Percentiles rank a stretch among this genome's conserved stretches.
These are phyloP conservation scores for Erebia aethiops DNA, from an alignment of 2,888 invertebrate genomes.

Conservation along the genomic window DNA sequence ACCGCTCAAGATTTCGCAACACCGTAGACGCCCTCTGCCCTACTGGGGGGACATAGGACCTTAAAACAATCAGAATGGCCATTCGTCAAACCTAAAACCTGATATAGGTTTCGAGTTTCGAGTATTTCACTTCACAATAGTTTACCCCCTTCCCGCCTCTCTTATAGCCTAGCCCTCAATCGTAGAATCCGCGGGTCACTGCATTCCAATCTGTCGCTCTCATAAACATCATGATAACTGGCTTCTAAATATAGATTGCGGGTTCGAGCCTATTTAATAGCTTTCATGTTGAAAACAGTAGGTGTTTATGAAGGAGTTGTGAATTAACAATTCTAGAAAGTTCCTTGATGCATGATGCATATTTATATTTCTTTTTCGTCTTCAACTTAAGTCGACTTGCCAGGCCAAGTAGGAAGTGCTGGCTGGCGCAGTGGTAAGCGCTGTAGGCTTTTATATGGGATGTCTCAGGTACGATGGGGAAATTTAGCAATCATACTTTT, in stretches of 20 bases:
- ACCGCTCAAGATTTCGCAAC: too few species aligned
- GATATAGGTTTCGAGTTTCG: neutral
- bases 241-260: constrained; percentile 31
- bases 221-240: constrained; percentile 37
- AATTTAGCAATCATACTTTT: too few species aligned
- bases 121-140: neutral
- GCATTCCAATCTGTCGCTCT: constrained; percentile 62
- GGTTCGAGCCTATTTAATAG: neutral
- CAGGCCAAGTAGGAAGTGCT: too few species aligned
- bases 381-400: too few species aligned
- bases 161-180: constrained; percentile 7
- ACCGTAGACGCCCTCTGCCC: too few species aligned
- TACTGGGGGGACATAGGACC: too few species aligned
- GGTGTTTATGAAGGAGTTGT: neutral
- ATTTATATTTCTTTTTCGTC: too few species aligned
- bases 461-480: too few species aligned
- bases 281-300: neutral
- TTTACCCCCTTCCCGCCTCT: neutral
- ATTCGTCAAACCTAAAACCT: neutral
- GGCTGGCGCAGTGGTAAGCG: too few species aligned
- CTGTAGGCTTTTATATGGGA: too few species aligned
- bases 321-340: neutral
- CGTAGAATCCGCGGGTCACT: constrained; percentile 51
- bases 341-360: too few species aligned
- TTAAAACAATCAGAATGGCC: too few species aligned